These are phyloP conservation scores for Ectropis crepuscularia DNA, from an alignment of 2,888 invertebrate species.

Conservation along the genomic window DNA sequence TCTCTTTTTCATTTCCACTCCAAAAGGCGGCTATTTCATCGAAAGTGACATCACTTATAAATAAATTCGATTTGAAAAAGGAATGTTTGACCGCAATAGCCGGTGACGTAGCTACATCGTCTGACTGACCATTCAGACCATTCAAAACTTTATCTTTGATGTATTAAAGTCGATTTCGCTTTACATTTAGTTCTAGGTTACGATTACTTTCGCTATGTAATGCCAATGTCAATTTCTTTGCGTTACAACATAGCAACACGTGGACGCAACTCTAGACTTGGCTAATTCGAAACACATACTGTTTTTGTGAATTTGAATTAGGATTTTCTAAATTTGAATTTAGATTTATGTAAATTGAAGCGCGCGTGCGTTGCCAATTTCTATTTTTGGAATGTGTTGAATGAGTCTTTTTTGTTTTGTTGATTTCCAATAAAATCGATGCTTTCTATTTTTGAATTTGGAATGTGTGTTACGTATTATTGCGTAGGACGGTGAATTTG, in stretches of 20 bases:
- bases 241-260: conserved; percentile 59
- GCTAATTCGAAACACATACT: conserved; percentile 1
- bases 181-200: conserved; percentile 39
- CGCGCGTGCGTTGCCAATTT: conserved; percentile 1
- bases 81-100: conserved; percentile 47
- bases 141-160: conserved; percentile 1
- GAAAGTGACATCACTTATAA: conserved; percentile 32
- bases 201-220: conserved; percentile 75
- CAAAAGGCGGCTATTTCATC: conserved; percentile 19
- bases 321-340: conserved; percentile 22
- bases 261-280: conserved; percentile 29
- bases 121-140: background rate
- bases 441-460: conserved; percentile 17
- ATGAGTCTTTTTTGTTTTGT: conserved; percentile 1
- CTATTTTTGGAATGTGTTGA: conserved; percentile 14
- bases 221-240: conserved; percentile 82
- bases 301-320: conserved; percentile 4
- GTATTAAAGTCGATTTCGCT: conserved; percentile 37
- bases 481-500: background rate
- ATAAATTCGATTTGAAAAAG: conserved; percentile 35
- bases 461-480: background rate
- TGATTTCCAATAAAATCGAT: background rate
- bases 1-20: conserved; percentile 22
- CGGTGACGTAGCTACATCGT: conserved; percentile 39
- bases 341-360: conserved; percentile 12